Evolutionary conservation across 2,888 invertebrate genomes (phyloP).

Genomic region (Acleris cristana): DNA sequence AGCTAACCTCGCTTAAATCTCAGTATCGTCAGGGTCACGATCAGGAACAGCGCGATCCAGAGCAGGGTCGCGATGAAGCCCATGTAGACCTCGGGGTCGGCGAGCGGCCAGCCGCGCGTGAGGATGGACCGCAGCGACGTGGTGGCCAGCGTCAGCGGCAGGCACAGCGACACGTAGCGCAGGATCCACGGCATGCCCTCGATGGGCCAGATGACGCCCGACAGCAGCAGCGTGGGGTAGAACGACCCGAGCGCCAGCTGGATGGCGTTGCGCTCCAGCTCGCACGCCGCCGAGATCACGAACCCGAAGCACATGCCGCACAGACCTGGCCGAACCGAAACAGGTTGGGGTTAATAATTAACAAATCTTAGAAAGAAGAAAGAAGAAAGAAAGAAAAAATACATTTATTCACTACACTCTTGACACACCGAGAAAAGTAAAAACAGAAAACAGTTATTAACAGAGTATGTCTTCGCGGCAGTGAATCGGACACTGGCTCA

Average conservation of each 20-base stretch:
- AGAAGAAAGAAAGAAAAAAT: no score
- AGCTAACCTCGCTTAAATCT: conserved; percentile 90
- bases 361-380: neutral
- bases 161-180: conserved; percentile 91
- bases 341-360: neutral
- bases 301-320: conserved; percentile 99
- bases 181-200: conserved; percentile 96
- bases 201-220: conserved; percentile 98
- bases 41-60: conserved; percentile 93
- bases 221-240: conserved; percentile 95
- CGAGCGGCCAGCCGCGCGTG: conserved; percentile 93
- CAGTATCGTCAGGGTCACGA: conserved; percentile 90
- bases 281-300: conserved; percentile 96
- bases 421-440: no score
- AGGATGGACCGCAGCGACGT: conserved; percentile 93
- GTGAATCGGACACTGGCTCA: no score
- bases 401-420: no score
- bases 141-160: conserved; percentile 96
- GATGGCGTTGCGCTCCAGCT: conserved; percentile 95
- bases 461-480: no score
- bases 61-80: conserved; percentile 93
- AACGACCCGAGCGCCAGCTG: conserved; percentile 96
- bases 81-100: conserved; percentile 92
- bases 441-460: no score
- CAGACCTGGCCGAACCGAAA: conserved; percentile 76